Percentiles rank a stretch among this genome's conserved stretches.
Conservation (phyloP, 1,140 invertebrate genomes). For the Stegodyphus dumicola region DNA sequence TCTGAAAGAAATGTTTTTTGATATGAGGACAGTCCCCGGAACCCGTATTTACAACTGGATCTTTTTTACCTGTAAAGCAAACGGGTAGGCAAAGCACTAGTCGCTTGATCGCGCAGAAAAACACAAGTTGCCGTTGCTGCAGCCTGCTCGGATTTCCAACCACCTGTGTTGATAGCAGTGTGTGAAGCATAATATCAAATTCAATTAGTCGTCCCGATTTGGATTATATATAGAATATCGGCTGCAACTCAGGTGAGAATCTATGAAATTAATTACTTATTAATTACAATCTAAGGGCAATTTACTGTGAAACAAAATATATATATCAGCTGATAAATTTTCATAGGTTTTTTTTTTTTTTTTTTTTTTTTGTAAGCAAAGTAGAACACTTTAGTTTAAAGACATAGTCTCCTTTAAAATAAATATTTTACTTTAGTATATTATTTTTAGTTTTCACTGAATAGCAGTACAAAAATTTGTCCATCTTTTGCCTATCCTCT, state of each 20-base stretch:
- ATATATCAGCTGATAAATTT: too few relatives aligned
- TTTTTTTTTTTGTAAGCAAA: too few relatives aligned
- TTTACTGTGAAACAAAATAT: too few relatives aligned
- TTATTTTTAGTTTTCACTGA: too few relatives aligned
- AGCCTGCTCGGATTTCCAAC: conserved; percentile 1
- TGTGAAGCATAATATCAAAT: neutral
- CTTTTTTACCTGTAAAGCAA: conserved; percentile 53
- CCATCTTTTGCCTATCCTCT: too few relatives aligned
- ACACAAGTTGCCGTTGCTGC: conserved; percentile 46
- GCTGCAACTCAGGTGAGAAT: neutral
- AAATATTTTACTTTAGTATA: too few relatives aligned
- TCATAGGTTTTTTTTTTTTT: too few relatives aligned
- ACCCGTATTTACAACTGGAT: conserved; percentile 31
- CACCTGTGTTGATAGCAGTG: conserved; percentile 14
- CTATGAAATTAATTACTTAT: too few relatives aligned
- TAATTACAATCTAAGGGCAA: too few relatives aligned
- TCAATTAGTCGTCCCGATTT: neutral
- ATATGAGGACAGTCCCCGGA: neutral
- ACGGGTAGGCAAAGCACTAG: conserved; percentile 37
- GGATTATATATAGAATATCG: neutral
- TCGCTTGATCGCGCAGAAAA: conserved; percentile 32
- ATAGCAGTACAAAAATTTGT: too few relatives aligned
- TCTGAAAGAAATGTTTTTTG: neutral
- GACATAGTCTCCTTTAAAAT: too few relatives aligned
- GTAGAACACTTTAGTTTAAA: too few relatives aligned